Conservation (phyloP, 2,888 invertebrate species). For the Adineta ricciae region DNA sequence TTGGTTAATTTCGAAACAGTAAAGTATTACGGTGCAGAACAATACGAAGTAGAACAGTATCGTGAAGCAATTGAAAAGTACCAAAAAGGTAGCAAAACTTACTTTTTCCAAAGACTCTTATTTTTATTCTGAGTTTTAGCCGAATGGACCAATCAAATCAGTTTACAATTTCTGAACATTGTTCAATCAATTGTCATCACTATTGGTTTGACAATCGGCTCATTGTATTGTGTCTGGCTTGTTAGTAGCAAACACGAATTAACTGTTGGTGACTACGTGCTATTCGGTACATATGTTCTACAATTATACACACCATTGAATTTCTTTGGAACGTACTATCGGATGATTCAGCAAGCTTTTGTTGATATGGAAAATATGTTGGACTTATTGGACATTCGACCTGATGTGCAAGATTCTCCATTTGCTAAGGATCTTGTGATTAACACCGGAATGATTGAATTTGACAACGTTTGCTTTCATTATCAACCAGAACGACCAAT, state of each 20-base stretch:
- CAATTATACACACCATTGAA: conserved; percentile 86
- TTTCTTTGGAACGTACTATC: conserved; percentile 94
- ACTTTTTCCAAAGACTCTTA: neutral
- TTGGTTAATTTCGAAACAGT: conserved; percentile 91
- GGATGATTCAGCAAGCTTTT: conserved; percentile 90
- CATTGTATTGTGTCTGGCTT: conserved; percentile 31
- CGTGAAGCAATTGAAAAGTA: conserved; percentile 70
- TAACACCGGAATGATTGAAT: conserved; percentile 20
- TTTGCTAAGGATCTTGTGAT: conserved; percentile 41
- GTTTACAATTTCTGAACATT: conserved; percentile 78
- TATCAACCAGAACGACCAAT: conserved; percentile 35
- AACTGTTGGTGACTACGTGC: conserved; percentile 85
- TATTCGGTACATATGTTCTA: conserved; percentile 84
- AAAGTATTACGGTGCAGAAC: conserved; percentile 88
- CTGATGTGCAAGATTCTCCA: conserved; percentile 61
- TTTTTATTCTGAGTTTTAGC: conserved; percentile 59
- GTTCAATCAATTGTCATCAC: conserved; percentile 81
- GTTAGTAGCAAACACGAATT: conserved; percentile 55
- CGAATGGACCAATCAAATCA: conserved; percentile 76
- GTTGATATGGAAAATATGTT: conserved; percentile 99
- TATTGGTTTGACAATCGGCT: conserved; percentile 68
- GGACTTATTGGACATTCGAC: conserved; percentile 73
- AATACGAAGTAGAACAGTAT: conserved; percentile 77
- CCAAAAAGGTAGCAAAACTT: conserved; percentile 55
- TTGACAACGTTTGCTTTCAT: conserved; percentile 20